These are phyloP conservation scores for Fregetta grallaria DNA, from an alignment of 2,113 vertebrate species.

Conservation along the genomic window DNA sequence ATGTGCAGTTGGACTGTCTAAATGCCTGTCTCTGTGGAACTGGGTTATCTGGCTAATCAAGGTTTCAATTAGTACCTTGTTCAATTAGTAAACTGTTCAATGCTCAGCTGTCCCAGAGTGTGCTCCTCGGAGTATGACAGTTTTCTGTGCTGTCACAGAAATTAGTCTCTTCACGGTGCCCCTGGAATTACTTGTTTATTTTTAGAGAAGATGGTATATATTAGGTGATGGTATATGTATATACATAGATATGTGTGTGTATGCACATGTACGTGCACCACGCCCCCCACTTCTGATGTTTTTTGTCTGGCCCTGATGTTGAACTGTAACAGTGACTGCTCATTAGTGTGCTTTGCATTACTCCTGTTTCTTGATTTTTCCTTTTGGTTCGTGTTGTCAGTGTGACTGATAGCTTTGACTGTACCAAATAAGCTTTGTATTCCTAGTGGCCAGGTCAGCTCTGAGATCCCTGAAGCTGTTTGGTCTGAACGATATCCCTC, in stretches of 20 bases:
- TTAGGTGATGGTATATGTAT: not conserved
- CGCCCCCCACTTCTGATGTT: not conserved
- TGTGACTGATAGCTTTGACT: not conserved
- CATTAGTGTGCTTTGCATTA: not conserved
- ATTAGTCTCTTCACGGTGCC: accelerated
- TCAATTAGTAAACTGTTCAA: not conserved
- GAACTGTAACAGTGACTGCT: not conserved
- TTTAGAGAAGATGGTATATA: not conserved
- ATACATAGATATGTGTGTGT: accelerated
- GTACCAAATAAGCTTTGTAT: not conserved
- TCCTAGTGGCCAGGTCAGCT: not conserved
- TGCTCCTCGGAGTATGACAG: not conserved
- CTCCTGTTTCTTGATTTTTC: not conserved
- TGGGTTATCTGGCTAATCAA: not conserved
- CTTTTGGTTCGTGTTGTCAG: not conserved
- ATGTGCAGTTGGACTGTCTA: accelerated
- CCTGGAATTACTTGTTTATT: not conserved
- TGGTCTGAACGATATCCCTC: not conserved
- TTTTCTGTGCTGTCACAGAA: not conserved
- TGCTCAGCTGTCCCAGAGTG: not conserved
- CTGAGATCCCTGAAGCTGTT: not conserved
- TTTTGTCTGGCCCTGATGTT: not conserved
- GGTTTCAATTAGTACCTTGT: not conserved
- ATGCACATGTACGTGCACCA: too few species aligned
- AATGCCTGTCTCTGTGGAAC: not conserved